Conservation (phyloP, 2,888 invertebrate genomes). For the Cataglyphis cursor region DNA sequence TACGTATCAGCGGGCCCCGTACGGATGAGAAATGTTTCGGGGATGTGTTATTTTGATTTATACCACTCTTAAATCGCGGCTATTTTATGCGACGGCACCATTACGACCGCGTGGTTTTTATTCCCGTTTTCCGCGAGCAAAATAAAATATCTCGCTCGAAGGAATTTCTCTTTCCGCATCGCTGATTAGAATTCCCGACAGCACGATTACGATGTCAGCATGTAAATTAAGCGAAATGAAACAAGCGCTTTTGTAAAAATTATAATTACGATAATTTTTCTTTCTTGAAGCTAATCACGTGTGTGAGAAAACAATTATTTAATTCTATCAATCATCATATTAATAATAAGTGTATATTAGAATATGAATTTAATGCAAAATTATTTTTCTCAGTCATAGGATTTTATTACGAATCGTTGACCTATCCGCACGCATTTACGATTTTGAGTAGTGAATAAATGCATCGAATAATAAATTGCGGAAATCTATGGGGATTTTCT, state of each 20-base stretch:
- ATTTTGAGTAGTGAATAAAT: conserved; percentile 14
- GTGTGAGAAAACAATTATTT: not conserved
- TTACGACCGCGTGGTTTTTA: conserved; percentile 49
- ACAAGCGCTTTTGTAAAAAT: conserved; percentile 33
- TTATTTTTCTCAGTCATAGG: not conserved
- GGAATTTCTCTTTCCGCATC: conserved; percentile 51
- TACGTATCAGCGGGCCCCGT: conserved; percentile 15
- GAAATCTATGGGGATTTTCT: conserved; percentile 58
- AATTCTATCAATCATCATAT: not conserved
- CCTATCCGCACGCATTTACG: conserved; percentile 2
- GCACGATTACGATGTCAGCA: conserved; percentile 45
- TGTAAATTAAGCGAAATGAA: conserved; percentile 44
- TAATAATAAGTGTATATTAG: not conserved
- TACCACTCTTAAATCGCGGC: conserved; percentile 52
- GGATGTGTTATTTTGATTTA: conserved; percentile 55
- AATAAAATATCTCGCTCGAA: conserved; percentile 22
- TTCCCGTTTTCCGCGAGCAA: conserved; percentile 1
- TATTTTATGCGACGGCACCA: conserved; percentile 49
- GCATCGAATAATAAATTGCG: conserved; percentile 71
- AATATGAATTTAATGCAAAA: conserved; percentile 4
- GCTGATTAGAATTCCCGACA: conserved; percentile 55
- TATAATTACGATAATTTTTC: conserved; percentile 14
- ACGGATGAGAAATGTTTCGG: conserved; percentile 41
- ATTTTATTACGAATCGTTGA: not conserved
- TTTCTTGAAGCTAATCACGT: not conserved